Evolutionary conservation across 2,888 invertebrate species (phyloP).

Genomic region (Tinea trinotella): DNA sequence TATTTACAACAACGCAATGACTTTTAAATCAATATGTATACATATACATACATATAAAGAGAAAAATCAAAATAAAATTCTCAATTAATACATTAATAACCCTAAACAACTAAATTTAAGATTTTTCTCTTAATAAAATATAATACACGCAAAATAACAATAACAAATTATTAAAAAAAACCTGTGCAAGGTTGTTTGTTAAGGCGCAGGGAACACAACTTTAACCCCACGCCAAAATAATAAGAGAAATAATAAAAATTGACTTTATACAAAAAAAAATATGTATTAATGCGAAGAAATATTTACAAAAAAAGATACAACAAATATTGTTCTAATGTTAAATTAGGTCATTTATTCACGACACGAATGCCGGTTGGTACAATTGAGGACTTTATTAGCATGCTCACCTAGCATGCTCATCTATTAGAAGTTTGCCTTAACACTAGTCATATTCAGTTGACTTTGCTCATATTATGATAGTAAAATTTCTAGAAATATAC

Average conservation of each 20-base stretch:
- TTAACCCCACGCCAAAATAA: slow-evolving; percentile 51
- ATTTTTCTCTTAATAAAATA: slow-evolving; percentile 70
- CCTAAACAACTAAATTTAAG: slow-evolving; percentile 69
- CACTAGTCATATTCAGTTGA: too few species aligned
- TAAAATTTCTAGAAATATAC: too few species aligned
- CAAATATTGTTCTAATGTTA: neutral
- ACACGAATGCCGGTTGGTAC: neutral
- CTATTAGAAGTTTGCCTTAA: too few species aligned
- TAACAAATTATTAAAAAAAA: slow-evolving; percentile 30
- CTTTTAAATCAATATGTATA: slow-evolving; percentile 63
- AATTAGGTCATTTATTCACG: slow-evolving; percentile 7
- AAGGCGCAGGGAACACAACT: neutral
- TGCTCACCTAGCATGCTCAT: too few species aligned
- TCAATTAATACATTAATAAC: slow-evolving; percentile 68
- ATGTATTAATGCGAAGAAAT: slow-evolving; percentile 35
- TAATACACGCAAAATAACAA: slow-evolving; percentile 69
- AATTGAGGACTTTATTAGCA: too few species aligned
- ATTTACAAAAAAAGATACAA: slow-evolving; percentile 49
- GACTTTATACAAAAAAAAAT: slow-evolving; percentile 43
- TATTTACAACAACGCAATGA: slow-evolving; percentile 68
- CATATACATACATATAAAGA: slow-evolving; percentile 67
- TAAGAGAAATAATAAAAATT: slow-evolving; percentile 35
- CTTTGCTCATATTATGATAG: too few species aligned
- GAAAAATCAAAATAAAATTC: slow-evolving; percentile 71
- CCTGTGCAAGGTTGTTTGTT: neutral